Evolutionary conservation across 2,888 invertebrate species (phyloP), one percentile per base, ranked within the genome.

Genomic region (Calameuta idolon): DNA sequence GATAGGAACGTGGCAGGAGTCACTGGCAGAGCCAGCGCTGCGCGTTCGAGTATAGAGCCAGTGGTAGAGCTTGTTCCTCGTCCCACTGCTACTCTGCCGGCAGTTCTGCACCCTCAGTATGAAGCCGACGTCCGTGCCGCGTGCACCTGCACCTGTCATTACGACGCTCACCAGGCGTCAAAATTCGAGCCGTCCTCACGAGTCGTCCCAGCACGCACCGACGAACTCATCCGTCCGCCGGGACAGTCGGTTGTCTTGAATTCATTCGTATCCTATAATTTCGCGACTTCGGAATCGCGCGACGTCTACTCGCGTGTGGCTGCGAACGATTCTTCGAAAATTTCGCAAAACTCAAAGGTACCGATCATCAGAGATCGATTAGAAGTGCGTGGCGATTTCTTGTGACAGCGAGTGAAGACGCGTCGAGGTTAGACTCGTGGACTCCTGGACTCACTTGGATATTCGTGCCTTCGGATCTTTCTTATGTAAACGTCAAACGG

Each of bases 111-210:
- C 85, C 85, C 84, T 89, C 89, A 90, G 91, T 91, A 87, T 87
- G 87, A 87, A 88, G 87, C 90, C 89, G 90, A 89, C 90, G 85
- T 86, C 84, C 89, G 89, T 85, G 87, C 87, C 86, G 87, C 83
- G 84, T 84, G 88, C 86, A 90, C 83, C 86, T 81, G 81, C 75
- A 75, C 69, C 40, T 75, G 78, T 76, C 34, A 0, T 55, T 23
- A 12, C 33, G 33, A 23, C 71, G 71, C 71, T 31, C 71, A 3
- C 3, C 12, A 2, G 9, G 31, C 71, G 71, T 71, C 33, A 71
- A 71, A 31, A 34, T 15, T 23, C 55, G 2, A 9, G 9, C 55
- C 23, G 55, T 55, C 55, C 23, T 55, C 23, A 55, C 23, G 55
- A 55, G 55, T 23, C 55, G 23, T 55, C 55, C 55, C 9, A 55